A percentile compares a stretch with the other conserved stretches of the same genome.
Conservation (phyloP, 2,888 invertebrate species). For the Tinea semifulvella region DNA sequence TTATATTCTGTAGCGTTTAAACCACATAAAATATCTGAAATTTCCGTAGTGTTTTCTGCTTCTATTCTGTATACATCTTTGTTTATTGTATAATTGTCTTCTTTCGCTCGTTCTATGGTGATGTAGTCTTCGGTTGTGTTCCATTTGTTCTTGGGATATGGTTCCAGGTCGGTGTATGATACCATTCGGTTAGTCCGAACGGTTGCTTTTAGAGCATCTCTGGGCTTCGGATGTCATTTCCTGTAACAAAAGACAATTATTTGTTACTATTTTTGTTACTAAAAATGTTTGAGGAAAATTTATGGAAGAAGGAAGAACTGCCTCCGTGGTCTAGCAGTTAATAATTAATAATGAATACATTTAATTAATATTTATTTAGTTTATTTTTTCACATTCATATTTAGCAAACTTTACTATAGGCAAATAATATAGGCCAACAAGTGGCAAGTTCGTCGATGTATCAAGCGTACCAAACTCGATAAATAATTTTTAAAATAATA, state of each 20-base stretch:
- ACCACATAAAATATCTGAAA: slow-evolving; percentile 21
- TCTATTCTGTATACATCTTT: slow-evolving; percentile 37
- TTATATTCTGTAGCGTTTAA: slow-evolving; percentile 22
- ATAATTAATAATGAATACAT: too few relatives aligned
- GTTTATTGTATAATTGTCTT: slow-evolving; percentile 36
- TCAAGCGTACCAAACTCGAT: too few relatives aligned
- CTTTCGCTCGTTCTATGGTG: slow-evolving; percentile 36
- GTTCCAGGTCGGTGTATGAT: slow-evolving; percentile 22
- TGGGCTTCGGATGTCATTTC: slow-evolving; percentile 27
- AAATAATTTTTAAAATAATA: too few relatives aligned
- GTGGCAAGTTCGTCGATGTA: too few relatives aligned
- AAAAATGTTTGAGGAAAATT: too few relatives aligned
- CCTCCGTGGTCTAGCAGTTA: too few relatives aligned
- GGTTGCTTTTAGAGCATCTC: background rate
- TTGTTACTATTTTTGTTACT: too few relatives aligned
- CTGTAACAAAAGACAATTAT: slow-evolving; percentile 31
- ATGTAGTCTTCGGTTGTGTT: slow-evolving; percentile 37
- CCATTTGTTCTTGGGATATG: slow-evolving; percentile 39
- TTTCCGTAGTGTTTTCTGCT: slow-evolving; percentile 6
- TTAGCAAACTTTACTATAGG: too few relatives aligned
- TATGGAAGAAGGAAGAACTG: too few relatives aligned
- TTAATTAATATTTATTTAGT: too few relatives aligned
- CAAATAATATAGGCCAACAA: too few relatives aligned
- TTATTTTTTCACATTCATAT: too few relatives aligned
- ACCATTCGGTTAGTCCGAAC: slow-evolving; percentile 13